Evolutionary conservation across 2,888 invertebrate genomes (phyloP).

Genomic region (Nemapogon koenigi): DNA sequence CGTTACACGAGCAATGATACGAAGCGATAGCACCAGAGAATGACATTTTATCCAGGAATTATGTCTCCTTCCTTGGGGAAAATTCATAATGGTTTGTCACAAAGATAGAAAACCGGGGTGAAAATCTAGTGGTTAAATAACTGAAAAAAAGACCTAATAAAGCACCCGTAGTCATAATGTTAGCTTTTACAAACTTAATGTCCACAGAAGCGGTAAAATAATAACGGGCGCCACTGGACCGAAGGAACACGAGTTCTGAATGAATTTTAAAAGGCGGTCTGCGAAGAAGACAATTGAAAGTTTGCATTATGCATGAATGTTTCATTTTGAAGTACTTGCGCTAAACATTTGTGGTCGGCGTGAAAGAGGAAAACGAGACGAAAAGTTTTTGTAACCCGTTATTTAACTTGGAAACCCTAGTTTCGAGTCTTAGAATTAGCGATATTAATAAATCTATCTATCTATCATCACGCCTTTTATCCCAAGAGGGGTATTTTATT

Average conservation of each 20-base stretch:
- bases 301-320: constrained; percentile 44
- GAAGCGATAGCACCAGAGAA: too few relatives aligned
- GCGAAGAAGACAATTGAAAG: constrained; percentile 38
- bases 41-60: too few relatives aligned
- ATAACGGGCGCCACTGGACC: constrained; percentile 4
- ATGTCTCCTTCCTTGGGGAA: too few relatives aligned
- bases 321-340: constrained; percentile 3
- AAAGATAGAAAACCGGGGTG: too few relatives aligned
- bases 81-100: too few relatives aligned
- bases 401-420: too few relatives aligned
- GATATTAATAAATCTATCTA: not conserved
- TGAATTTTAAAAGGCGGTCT: constrained; percentile 10
- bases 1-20: too few relatives aligned
- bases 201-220: constrained; percentile 5
- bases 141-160: too few relatives aligned
- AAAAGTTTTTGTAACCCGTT: not conserved
- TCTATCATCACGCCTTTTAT: not conserved
- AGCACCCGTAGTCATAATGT: too few relatives aligned
- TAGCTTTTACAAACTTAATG: constrained; percentile 4
- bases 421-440: not conserved
- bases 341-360: constrained; percentile 6
- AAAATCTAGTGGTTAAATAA: too few relatives aligned
- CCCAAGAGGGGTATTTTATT: too few relatives aligned
- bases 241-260: constrained; percentile 9
- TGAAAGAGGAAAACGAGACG: not conserved